A percentile compares a stretch with the other conserved stretches of the same genome.
phyloP scores from a whole-genome alignment of 2,888 invertebrate species.

The Cosmorhoe ocellata region DNA sequence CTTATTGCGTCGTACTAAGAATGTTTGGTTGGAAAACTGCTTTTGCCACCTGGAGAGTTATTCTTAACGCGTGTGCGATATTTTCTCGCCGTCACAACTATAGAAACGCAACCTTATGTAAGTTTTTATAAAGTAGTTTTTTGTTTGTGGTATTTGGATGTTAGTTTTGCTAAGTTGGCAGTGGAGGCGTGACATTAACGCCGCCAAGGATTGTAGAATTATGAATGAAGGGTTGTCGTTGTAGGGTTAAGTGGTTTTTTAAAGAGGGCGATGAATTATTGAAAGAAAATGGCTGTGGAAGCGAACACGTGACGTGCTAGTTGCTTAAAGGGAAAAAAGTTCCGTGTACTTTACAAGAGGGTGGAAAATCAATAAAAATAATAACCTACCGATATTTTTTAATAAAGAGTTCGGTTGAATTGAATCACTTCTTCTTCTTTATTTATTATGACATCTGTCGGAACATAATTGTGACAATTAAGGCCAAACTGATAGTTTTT shows the following conservation, averaged over 20 bases:
- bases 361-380: neutral
- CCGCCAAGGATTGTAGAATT: conserved; percentile 72
- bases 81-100: conserved; percentile 50
- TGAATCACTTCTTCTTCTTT: too few relatives aligned
- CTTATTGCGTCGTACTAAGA: conserved; percentile 42
- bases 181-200: conserved; percentile 79
- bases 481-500: too few relatives aligned
- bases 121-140: conserved; percentile 32
- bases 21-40: conserved; percentile 33
- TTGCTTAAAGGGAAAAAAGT: neutral
- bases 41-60: conserved; percentile 64
- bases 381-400: conserved; percentile 18
- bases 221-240: conserved; percentile 73
- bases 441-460: too few relatives aligned
- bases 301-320: conserved; percentile 13
- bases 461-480: too few relatives aligned
- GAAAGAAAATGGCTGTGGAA: conserved; percentile 60
- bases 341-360: neutral
- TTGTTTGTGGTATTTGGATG: conserved; percentile 39
- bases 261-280: conserved; percentile 64
- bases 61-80: conserved; percentile 70
- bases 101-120: conserved; percentile 37
- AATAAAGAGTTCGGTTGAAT: conserved; percentile 12
- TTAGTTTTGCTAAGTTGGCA: conserved; percentile 66
- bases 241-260: conserved; percentile 70